Evolutionary conservation across 2,888 invertebrate species (phyloP), one percentile per base, ranked within the genome.

Genomic region (Drosophila silvestris): DNA sequence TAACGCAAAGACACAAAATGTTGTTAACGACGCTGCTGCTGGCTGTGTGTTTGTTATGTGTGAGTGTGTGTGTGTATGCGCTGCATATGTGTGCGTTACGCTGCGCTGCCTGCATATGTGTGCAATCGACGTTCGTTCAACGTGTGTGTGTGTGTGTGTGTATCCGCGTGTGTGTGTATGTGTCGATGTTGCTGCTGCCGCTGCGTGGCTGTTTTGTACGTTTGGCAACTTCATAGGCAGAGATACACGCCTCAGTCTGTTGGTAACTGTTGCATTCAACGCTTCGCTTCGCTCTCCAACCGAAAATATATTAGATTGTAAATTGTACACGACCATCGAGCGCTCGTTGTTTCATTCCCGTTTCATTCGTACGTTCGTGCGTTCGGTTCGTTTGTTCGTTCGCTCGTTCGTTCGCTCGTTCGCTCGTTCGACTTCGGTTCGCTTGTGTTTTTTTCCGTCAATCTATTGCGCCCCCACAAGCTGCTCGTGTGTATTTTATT

Each of bases 241-340:
- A 85, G 82, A 88, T 54, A 83, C 73, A 83, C 73, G 92, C 92
- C 72, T 93, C 92, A 93, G 91, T 93, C 93, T 92, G 90, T 91
- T 91, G 92, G 92, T 92, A 93, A 93, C 93, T 93, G 93, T 93
- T 93, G 93, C 92, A 93, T 86, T 79, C 89, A 83, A 79, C 89
- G 87, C 84, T 86, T 93, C 91, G 93, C 4, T 91, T 89, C 91
- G 91, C 92, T 87, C 85, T 75, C 81, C 74, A 74, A 64, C 79
- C 70, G 74, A 74, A 71, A 51, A 61, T 47, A 47, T 9, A 47
- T 26, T 10, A 44, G 28, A n/a, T 39, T 57, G 5, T 28, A 30
- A 37, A 39, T 56, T 56, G 39, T 47, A 53, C 5, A 39, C 47
- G 30, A 39, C 60, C 37, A 37, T 60, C 51, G 28, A 50, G 33